A percentile compares a stretch with the other conserved stretches of the same genome.
Conservation (phyloP, 2,888 invertebrate genomes). For the Clitarchus hookeri region DNA sequence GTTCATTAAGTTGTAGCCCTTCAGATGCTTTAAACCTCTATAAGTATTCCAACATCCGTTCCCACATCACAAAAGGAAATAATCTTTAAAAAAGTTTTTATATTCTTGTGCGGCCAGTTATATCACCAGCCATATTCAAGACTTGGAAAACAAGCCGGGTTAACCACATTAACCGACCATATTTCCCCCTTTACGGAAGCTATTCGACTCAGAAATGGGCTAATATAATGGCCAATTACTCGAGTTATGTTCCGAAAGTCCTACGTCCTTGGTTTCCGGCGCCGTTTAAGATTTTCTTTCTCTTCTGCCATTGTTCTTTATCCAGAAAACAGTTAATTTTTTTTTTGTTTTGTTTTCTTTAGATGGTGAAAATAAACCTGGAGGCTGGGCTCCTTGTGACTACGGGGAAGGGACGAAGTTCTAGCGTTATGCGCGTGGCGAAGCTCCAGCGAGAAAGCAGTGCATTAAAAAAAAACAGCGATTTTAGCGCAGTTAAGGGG, state of each 20-base stretch:
- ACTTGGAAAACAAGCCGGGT: not conserved
- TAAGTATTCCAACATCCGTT: too few relatives aligned
- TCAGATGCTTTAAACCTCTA: too few relatives aligned
- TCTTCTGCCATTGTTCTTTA: not conserved
- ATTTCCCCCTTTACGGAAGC: not conserved
- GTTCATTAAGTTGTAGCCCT: too few relatives aligned
- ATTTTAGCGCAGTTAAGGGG: not conserved
- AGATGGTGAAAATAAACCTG: not conserved
- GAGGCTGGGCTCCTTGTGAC: not conserved
- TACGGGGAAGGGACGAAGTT: not conserved
- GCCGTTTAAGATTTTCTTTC: not conserved
- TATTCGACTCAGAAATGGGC: not conserved
- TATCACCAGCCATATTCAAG: not conserved
- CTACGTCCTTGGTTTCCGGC: not conserved
- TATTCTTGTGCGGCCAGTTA: too few relatives aligned
- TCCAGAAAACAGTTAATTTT: not conserved
- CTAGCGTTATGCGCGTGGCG: not conserved
- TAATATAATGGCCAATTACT: not conserved
- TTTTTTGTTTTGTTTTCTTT: not conserved
- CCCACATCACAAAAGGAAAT: too few relatives aligned
- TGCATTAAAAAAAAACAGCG: not conserved
- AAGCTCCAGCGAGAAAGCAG: not conserved
- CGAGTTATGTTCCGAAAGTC: not conserved
- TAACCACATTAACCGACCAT: too few relatives aligned
- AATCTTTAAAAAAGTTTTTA: too few relatives aligned